Evolutionary conservation across 2,113 vertebrate species (phyloP), one percentile per base, ranked within the genome.

Genomic region (Leucopsar rothschildi): DNA sequence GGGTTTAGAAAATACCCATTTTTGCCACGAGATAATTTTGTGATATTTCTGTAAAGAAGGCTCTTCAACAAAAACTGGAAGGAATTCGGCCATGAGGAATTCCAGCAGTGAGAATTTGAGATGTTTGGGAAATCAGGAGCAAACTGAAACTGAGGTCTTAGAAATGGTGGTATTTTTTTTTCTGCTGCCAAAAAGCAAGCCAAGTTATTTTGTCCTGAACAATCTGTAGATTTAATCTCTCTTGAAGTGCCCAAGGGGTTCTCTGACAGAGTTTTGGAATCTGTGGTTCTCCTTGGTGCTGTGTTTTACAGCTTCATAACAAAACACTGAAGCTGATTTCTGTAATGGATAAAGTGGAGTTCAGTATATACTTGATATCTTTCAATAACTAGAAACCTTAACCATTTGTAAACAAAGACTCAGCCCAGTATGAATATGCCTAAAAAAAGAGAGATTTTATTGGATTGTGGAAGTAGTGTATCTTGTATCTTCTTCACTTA

Each of bases 91-190:
- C 8, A 9, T 87, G 53, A 97, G 73, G 66, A 96, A 96, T 94
- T 96, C 93, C 94, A 95, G 50, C 91, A 95, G 91, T 85, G 91
- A 87, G 84, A 95, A 95, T 82, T 80, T 95, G 94, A 95, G 95
- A 94, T 92, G 94, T 97, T 97, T 95, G 94, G 94, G 96, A 97
- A 94, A 96, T 97, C 87, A 88, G 91, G 55, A 94, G 89, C 95
- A 85, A 95, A 96, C 90, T 95, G 93, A 96, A 97, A 90, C 90
- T 88, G 94, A 95, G 82, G 93, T 93, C 85, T 95, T 96, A 83
- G 80, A 96, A 94, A 90, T 94, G 79, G 88, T 92, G 87, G 71
- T 91, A 31, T 95, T 93, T 82, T 94, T 91, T 95, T 84, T 93
- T 80, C 86, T 91, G 42, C 16, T 88, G 87, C 95, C 95, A 95